A percentile compares a stretch with the other conserved stretches of the same genome.
Conservation (phyloP, 2,113 vertebrate genomes). For the Percina caprodes region DNA sequence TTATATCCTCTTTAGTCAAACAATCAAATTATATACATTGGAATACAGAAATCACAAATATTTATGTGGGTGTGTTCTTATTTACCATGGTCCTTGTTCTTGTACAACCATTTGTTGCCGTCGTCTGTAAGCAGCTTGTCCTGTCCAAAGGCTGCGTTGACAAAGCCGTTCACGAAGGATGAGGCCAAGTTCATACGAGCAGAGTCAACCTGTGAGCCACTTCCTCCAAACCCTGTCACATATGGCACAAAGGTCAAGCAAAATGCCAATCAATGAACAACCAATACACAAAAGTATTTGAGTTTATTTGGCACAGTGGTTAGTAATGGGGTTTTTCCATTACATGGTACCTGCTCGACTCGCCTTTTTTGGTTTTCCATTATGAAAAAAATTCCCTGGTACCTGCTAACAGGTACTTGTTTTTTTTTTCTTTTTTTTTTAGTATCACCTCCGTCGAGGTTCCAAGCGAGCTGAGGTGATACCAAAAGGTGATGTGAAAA, state of each 20-base stretch:
- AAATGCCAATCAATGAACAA: not conserved
- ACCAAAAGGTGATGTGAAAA: too few species aligned
- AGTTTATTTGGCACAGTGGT: not conserved
- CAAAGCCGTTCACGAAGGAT: conserved; percentile 98
- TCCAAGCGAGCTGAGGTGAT: too few species aligned
- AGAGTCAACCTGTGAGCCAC: conserved; percentile 97
- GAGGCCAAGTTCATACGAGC: conserved; percentile 99
- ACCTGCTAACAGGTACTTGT: too few species aligned
- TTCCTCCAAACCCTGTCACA: conserved; percentile 92
- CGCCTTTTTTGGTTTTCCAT: too few species aligned
- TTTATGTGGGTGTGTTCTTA: conserved; percentile 29
- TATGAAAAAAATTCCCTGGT: too few species aligned
- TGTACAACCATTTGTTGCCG: conserved; percentile 99
- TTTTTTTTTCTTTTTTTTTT: too few species aligned
- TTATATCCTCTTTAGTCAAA: not conserved
- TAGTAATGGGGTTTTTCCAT: too few species aligned
- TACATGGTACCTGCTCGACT: too few species aligned
- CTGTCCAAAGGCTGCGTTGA: conserved; percentile 97
- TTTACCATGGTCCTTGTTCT: conserved; percentile 98
- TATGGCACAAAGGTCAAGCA: not conserved
- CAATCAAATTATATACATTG: not conserved
- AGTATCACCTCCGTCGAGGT: too few species aligned
- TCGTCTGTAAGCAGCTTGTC: conserved; percentile 98
- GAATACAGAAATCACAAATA: not conserved
- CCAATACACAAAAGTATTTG: not conserved